Evolutionary conservation across 2,888 invertebrate species (phyloP), one percentile per base, ranked within the genome.

Genomic region (Ophion ellenae): DNA sequence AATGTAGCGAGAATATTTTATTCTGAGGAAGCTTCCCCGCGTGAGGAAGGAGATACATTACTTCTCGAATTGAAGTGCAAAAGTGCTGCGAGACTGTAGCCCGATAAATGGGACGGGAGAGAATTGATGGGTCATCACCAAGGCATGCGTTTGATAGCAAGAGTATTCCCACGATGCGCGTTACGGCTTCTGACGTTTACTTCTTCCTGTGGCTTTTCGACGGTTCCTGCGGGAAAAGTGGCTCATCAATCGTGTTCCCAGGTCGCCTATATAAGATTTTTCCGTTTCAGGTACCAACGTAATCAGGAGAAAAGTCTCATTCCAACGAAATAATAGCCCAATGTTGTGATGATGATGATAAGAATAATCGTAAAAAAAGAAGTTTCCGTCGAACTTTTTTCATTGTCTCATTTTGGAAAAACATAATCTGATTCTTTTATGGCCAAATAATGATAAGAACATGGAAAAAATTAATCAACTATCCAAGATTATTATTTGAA

Each of bases 71-170:
- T 24, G 57, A 14, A 53, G 71, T 71, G 47, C 24, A 74, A 45
- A 79, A 53, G 75, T 69, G 82, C 78, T 83, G 53, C 53, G 24
- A 79, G 70, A 61, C 70, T 85, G 32, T 86, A 79, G 63, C 73
- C 83, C 82, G 57, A 82, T 80, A 70, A 81, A 87, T 32, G 77
- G 71, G 61, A 80, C 69, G 73, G 40, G 40, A 79, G 84, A 69
- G 74, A 83, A 81, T 78, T 86, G 86, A 81, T 87, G 87, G 77
- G 86, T 87, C 86, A 86, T 87, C 73, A 81, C 81, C 17, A 11
- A 87, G 71, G 80, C 81, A 80, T 74, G 80, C 77, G 53, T 84
- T 86, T 57, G 84, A 87, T 66, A 86, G 67, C 32, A 73, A 81
- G 53, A 84, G 61, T 77, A 87, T 81, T 77, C 87, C 87, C 69